phyloP scores from a whole-genome alignment of 2,113 vertebrate species.

The Archocentrus centrarchus region DNA sequence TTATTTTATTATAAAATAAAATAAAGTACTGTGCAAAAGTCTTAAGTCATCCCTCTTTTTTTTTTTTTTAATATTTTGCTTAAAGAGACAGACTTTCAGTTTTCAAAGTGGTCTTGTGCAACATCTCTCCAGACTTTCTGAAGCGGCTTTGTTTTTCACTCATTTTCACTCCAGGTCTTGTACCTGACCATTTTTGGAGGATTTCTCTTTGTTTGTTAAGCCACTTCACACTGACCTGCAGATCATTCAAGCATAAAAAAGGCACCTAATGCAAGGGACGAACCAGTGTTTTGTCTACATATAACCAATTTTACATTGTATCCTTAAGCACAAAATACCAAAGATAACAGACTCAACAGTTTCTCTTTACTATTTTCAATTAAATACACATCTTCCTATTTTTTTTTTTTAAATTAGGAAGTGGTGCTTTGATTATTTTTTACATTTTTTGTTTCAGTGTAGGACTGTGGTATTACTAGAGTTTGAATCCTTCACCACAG shows the following conservation, averaged over 20 bases:
- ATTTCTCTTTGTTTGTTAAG: neutral
- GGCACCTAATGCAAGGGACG: too few species aligned
- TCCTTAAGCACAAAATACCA: neutral
- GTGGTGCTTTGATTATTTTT: neutral
- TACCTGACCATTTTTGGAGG: neutral
- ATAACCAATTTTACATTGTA: neutral
- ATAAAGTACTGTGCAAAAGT: neutral
- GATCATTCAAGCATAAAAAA: neutral
- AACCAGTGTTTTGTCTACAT: neutral
- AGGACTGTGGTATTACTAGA: neutral
- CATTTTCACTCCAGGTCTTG: neutral
- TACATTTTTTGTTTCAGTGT: neutral
- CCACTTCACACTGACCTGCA: neutral
- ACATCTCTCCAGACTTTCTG: neutral
- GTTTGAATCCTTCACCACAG: neutral
- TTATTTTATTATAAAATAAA: neutral
- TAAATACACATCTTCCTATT: neutral
- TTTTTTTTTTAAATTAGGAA: neutral
- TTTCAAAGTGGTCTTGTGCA: neutral
- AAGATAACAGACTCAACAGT: fast-evolving
- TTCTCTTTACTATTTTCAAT: neutral
- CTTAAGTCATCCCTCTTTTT: neutral
- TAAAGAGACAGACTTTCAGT: neutral
- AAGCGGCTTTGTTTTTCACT: neutral
- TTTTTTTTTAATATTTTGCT: neutral